Evolutionary conservation across 2,797 vertebrate genomes (phyloP).

Genomic region (Acanthis flammea): DNA sequence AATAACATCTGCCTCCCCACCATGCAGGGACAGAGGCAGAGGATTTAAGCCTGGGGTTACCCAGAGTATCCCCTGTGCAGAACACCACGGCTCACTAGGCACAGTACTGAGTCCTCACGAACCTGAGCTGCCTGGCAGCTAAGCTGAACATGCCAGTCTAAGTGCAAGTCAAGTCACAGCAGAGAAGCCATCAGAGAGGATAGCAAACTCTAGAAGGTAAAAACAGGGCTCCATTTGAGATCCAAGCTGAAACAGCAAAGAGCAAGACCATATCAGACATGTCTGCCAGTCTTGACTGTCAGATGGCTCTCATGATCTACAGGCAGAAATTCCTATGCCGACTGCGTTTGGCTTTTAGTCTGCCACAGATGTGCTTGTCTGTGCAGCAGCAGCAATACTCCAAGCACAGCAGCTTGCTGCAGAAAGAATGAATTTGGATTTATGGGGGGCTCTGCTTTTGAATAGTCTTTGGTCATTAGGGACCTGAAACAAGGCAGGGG

Average conservation of each 20-base stretch:
- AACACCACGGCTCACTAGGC: neutral
- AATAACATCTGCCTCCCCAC: neutral
- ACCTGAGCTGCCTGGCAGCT: neutral
- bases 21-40: neutral
- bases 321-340: neutral
- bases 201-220: neutral
- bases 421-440: neutral
- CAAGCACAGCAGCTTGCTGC: neutral
- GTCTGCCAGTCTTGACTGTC: neutral
- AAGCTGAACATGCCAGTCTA: neutral
- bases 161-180: neutral
- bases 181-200: neutral
- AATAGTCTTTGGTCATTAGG: neutral
- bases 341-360: neutral
- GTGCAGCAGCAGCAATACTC: neutral
- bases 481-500: neutral
- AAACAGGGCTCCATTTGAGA: neutral
- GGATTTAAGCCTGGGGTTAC: neutral
- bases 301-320: neutral
- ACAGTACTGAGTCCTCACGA: fast-evolving
- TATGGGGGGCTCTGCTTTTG: neutral
- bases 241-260: neutral
- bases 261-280: fast-evolving
- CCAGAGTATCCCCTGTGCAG: neutral
- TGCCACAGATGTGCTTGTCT: neutral